These are phyloP conservation scores for Taenaris catops DNA, from an alignment of 2,888 invertebrate genomes.

Conservation along the genomic window DNA sequence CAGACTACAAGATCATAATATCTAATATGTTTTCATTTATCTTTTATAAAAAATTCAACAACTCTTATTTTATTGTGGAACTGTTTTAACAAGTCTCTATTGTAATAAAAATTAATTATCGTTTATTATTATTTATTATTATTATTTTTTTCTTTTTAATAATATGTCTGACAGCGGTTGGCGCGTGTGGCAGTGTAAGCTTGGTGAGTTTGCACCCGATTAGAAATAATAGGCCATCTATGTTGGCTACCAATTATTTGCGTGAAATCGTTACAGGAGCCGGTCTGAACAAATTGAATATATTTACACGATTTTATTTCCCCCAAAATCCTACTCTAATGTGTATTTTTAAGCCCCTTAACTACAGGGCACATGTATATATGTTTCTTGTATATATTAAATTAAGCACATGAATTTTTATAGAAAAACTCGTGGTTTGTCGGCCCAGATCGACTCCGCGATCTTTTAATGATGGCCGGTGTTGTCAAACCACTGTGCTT, in stretches of 20 bases:
- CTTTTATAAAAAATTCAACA: slow-evolving; percentile 78
- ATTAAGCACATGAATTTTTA: too few species aligned
- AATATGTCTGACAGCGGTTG: slow-evolving; percentile 65
- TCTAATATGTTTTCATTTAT: slow-evolving; percentile 75
- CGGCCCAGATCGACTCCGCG: too few species aligned
- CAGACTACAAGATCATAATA: slow-evolving; percentile 78
- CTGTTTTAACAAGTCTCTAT: slow-evolving; percentile 75
- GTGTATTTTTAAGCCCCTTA: too few species aligned
- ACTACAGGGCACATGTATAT: too few species aligned
- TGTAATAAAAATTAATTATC: slow-evolving; percentile 60
- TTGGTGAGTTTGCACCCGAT: slow-evolving; percentile 38
- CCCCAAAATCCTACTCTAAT: too few species aligned
- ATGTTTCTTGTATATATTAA: too few species aligned
- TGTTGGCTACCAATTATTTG: slow-evolving; percentile 78
- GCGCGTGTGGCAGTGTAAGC: slow-evolving; percentile 70
- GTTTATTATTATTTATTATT: slow-evolving; percentile 1
- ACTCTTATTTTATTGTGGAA: slow-evolving; percentile 76
- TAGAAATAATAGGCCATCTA: slow-evolving; percentile 61
- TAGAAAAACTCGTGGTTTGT: too few species aligned
- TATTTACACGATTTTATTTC: too few species aligned
- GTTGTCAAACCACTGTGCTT: too few species aligned
- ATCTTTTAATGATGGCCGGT: too few species aligned
- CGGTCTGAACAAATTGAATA: too few species aligned
- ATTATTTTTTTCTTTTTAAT: slow-evolving; percentile 26
- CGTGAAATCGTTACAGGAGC: slow-evolving; percentile 42